Percentiles rank a stretch among this genome's conserved stretches.
Conservation (phyloP, 2,113 vertebrate species). For the Podarcis muralis region DNA sequence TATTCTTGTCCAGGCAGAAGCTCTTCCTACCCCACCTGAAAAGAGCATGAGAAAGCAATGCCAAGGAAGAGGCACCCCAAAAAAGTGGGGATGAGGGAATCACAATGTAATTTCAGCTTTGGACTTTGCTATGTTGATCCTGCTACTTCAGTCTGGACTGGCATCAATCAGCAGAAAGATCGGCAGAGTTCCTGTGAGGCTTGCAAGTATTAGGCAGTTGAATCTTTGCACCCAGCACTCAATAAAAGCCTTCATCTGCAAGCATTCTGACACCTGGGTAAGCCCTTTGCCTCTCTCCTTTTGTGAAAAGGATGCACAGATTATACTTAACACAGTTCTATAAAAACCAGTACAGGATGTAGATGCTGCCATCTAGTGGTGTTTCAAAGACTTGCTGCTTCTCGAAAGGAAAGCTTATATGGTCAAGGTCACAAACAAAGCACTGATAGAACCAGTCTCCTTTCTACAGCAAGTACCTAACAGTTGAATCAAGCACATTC, state of each 20-base stretch:
- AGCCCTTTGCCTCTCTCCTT: not conserved
- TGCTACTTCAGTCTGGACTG: not conserved
- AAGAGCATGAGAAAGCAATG: not conserved
- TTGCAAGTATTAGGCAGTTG: not conserved
- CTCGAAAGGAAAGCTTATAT: not conserved
- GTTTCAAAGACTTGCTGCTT: not conserved
- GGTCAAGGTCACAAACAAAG: not conserved
- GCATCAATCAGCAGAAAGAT: not conserved
- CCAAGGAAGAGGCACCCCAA: not conserved
- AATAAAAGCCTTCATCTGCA: not conserved
- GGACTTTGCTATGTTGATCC: not conserved
- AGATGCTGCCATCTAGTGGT: not conserved
- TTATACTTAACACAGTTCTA: not conserved
- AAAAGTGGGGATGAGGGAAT: not conserved
- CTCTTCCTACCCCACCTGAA: fast-evolving
- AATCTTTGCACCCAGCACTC: not conserved
- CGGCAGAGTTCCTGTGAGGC: not conserved
- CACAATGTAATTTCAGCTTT: not conserved
- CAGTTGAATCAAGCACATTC: not conserved
- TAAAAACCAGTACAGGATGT: not conserved
- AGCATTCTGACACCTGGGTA: not conserved
- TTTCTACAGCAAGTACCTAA: not conserved
- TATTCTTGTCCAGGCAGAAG: not conserved
- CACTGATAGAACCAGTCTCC: not conserved
- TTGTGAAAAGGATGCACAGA: not conserved